Base-by-base conservation (phyloP, 2,888 invertebrate species). In the Tortricodes alternella region DNA sequence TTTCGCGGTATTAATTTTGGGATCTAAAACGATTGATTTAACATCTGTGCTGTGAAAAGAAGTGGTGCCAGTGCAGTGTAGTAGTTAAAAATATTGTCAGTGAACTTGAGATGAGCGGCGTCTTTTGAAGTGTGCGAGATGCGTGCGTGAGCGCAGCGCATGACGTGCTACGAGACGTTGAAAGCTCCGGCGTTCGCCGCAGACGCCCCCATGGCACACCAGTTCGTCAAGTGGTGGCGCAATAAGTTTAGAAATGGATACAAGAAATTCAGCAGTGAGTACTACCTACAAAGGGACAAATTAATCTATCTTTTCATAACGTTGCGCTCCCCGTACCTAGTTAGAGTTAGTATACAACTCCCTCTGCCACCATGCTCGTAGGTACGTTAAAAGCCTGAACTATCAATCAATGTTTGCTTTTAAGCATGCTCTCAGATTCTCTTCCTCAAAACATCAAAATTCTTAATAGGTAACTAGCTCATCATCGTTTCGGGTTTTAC, bases 151-250 rank as follows among this genome's bases (percentile, higher is more conserved):
- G 90, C 89, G 89, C 89, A 89, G 89, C 88, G 89, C 85, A 91
- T 91, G 91, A 91, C 91, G 89, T 91, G 91, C 89, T 91, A 91
- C 91, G 91, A 91, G 86, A 88, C 89, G 83, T 78, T 91, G 83
- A 89, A 88, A 89, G 80, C 87, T 85, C 82, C 90, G 89, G 90
- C 90, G 89, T 84, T 89, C 83, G 88, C 85, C 84, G 85, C 83
- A 76, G 88, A 86, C 89, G 89, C 88, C 91, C 92, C 92, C 92
- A 94, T 94, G 94, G 94, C 94, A 89, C 93, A 93, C 91, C 94
- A 94, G 92, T 92, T 94, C 83, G 93, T 94, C 87, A 93, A 93
- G 92, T 94, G 94, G 94, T 94, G 94, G 94, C 94, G 93, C 91
- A 93, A 93, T 86, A 93, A 93, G 91, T 93, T 94, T 91, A 92